Evolutionary conservation across 2,888 invertebrate species (phyloP).

Genomic region (Metalampra italica): DNA sequence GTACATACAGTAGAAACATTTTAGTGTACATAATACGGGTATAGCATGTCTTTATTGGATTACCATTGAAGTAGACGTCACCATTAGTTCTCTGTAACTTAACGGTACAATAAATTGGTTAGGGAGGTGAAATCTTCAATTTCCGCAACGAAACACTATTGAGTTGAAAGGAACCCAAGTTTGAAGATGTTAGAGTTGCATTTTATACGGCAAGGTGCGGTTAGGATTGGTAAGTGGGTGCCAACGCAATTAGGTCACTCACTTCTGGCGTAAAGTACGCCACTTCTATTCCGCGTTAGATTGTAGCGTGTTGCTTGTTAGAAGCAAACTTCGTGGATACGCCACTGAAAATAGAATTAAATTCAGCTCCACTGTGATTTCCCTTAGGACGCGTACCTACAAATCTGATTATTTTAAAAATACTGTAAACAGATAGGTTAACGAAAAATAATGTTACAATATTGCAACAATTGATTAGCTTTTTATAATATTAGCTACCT

Average conservation of each 20-base stretch:
- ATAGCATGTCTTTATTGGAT: slow-evolving; percentile 32
- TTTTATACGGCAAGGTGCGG: slow-evolving; percentile 12
- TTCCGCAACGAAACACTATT: slow-evolving; percentile 3
- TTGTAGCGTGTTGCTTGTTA: slow-evolving; percentile 6
- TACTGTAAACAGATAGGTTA: neutral
- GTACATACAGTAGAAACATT: too few species aligned
- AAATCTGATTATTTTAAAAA: neutral
- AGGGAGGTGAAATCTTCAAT: slow-evolving; percentile 30
- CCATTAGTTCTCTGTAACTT: slow-evolving; percentile 40
- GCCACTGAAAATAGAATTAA: slow-evolving; percentile 1
- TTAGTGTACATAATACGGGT: too few species aligned
- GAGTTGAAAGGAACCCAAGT: slow-evolving; percentile 20
- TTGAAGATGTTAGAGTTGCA: slow-evolving; percentile 13
- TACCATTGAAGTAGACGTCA: slow-evolving; percentile 37
- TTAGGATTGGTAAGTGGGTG: slow-evolving; percentile 28
- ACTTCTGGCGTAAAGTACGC: slow-evolving; percentile 30
- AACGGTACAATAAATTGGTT: slow-evolving; percentile 43
- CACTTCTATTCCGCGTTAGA: slow-evolving; percentile 25
- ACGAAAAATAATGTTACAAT: too few species aligned
- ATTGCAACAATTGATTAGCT: too few species aligned
- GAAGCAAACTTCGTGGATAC: neutral
- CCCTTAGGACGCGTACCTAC: neutral
- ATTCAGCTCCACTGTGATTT: neutral
- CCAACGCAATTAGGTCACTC: slow-evolving; percentile 45
- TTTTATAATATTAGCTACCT: too few species aligned